Base-by-base conservation (phyloP, 2,888 invertebrate genomes). In the Mythimna pallens region DNA sequence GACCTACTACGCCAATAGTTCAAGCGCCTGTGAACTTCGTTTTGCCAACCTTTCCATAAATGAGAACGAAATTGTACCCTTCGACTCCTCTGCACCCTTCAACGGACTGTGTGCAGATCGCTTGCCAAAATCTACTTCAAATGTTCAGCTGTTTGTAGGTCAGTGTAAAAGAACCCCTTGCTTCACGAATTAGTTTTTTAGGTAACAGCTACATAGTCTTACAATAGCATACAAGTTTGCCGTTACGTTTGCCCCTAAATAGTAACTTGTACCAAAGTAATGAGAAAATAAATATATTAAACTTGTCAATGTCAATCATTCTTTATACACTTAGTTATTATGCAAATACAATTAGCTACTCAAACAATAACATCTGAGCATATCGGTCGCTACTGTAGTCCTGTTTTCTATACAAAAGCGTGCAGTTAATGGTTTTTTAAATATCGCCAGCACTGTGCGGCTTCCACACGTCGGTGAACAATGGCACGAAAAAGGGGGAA, bases 371-470 rank as follows among this genome's bases (percentile, higher is more conserved):
- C 82, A 85, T 87, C 85, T 88, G 81, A 81, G 74, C 81, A 70
- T 80, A 84, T 77, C 75, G 74, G 81, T 79, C 79, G 84, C 83
- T 86, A 87, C 86, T 86, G 76, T 85, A 80, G 76, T 76, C 47
- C 70, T 65, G 86, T 90, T 91, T 89, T 91, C 90, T 89, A 89
- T 90, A 92, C 89, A 93, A 93, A 94, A 93, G 94, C 93, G 94
- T 96, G 95, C 93, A 93, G 86, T 94, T 96, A 96, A 96, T 96
- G 96, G 95, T 93, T 96, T 96, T 96, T 96, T 96, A 96, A 96
- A 96, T 94, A 96, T 95, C 93, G 93, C 91, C 87, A 86, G 93
- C 92, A 90, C 89, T 87, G 89, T 87, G 89, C 91, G 95, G 94
- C 94, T 94, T 94, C 95, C 96, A 95, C 94, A 95, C 95, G 93